Evolutionary conservation across 2,113 vertebrate genomes (phyloP).

Genomic region (Etia nguti): DNA sequence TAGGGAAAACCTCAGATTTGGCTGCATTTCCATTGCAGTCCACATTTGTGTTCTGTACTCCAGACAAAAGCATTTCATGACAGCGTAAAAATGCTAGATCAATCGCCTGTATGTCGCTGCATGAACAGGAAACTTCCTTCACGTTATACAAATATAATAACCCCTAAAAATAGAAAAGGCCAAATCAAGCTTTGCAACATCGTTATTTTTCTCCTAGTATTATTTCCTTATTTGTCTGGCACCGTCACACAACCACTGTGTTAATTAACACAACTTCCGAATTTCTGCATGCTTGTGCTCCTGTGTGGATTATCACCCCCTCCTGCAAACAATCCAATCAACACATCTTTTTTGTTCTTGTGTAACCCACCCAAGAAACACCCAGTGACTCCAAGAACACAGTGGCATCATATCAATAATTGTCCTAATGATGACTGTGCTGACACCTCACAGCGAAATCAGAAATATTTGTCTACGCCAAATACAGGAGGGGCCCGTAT

Average conservation of each 20-base stretch:
- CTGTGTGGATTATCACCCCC: neutral
- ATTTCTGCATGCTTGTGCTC: neutral
- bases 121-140: neutral
- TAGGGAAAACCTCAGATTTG: constrained; percentile 42
- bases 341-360: neutral
- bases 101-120: neutral
- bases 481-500: neutral
- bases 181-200: neutral
- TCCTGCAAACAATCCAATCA: constrained; percentile 7
- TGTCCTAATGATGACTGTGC: neutral
- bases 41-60: constrained; percentile 13
- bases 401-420: neutral
- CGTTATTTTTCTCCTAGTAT: neutral
- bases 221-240: neutral
- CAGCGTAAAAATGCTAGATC: neutral
- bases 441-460: neutral
- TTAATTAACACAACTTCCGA: neutral
- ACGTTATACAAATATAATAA: neutral
- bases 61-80: neutral
- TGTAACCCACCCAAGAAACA: neutral
- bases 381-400: rapidly evolving
- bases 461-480: neutral
- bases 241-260: neutral
- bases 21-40: constrained; percentile 23
- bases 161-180: neutral